These are phyloP conservation scores for Crotalus horridus DNA, from an alignment of 2,113 vertebrate species.

Conservation along the genomic window DNA sequence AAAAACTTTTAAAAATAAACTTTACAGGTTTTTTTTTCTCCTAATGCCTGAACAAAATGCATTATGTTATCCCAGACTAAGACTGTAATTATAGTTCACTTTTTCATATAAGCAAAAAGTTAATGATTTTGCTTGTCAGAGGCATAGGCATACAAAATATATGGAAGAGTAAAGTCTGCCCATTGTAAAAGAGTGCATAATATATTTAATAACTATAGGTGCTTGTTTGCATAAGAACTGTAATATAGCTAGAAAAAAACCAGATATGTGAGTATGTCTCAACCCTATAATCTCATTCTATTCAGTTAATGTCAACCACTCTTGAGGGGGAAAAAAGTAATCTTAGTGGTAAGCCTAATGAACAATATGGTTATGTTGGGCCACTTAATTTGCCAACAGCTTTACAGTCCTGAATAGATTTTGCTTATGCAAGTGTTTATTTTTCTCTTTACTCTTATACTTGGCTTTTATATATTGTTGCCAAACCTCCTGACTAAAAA, in stretches of 20 bases:
- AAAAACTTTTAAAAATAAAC: background rate
- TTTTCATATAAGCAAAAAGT: background rate
- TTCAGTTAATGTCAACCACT: background rate
- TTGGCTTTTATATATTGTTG: conserved; percentile 58
- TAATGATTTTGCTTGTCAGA: background rate
- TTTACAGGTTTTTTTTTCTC: background rate
- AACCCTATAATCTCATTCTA: conserved; percentile 20
- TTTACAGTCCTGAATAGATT: conserved; percentile 59
- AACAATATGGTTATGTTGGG: conserved; percentile 26
- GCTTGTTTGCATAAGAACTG: conserved; percentile 6
- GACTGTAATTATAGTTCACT: background rate
- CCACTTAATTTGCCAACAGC: conserved; percentile 9
- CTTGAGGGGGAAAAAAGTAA: background rate
- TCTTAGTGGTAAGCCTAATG: conserved; percentile 32
- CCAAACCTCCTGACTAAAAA: conserved; percentile 58
- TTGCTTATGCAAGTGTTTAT: conserved; percentile 47
- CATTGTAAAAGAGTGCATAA: background rate
- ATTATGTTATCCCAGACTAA: background rate
- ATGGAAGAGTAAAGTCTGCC: background rate
- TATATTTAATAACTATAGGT: background rate
- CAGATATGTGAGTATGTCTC: background rate
- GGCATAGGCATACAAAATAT: background rate
- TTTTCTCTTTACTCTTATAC: conserved; percentile 46
- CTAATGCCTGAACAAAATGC: background rate
- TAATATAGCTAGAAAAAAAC: conserved; percentile 10